Conservation (phyloP, 2,888 invertebrate genomes). For the Reticulitermes lucifugus region DNA sequence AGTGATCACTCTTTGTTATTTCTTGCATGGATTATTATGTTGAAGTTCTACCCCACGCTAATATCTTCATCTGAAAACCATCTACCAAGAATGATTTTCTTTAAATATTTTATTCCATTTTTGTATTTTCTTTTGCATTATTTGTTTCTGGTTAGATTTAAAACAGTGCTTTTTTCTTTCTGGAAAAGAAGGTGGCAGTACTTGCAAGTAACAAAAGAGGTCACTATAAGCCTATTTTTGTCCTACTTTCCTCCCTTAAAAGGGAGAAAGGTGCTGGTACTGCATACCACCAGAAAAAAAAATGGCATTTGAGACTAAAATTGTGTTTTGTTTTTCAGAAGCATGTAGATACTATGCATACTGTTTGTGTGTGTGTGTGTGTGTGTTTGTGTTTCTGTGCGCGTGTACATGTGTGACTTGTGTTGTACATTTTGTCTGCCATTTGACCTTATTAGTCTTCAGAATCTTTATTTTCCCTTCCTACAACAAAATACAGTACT, state of each 20-base stretch:
- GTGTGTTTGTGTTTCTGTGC: too few relatives aligned
- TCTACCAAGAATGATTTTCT: not conserved
- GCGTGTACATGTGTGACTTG: not conserved
- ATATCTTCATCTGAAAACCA: not conserved
- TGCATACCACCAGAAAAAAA: too few relatives aligned
- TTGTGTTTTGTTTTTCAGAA: too few relatives aligned
- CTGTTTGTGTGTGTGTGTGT: too few relatives aligned
- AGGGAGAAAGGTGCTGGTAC: too few relatives aligned
- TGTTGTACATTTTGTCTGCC: not conserved
- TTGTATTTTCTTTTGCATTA: not conserved
- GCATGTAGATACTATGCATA: not conserved
- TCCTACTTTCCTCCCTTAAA: too few relatives aligned
- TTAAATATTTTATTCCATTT: not conserved
- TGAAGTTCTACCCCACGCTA: not conserved
- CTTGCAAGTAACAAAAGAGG: too few relatives aligned
- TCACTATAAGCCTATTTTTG: too few relatives aligned
- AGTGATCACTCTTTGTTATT: not conserved
- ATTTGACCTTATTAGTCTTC: not conserved
- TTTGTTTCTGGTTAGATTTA: not conserved
- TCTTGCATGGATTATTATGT: slow-evolving; percentile 15
- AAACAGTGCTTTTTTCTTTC: too few relatives aligned
- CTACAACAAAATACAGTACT: not conserved
- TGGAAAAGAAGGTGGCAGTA: too few relatives aligned
- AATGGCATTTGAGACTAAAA: too few relatives aligned
- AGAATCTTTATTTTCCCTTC: not conserved